phyloP scores from a whole-genome alignment of 53 echinoderm and acorn worm genomes.

The Arbacia lixula region DNA sequence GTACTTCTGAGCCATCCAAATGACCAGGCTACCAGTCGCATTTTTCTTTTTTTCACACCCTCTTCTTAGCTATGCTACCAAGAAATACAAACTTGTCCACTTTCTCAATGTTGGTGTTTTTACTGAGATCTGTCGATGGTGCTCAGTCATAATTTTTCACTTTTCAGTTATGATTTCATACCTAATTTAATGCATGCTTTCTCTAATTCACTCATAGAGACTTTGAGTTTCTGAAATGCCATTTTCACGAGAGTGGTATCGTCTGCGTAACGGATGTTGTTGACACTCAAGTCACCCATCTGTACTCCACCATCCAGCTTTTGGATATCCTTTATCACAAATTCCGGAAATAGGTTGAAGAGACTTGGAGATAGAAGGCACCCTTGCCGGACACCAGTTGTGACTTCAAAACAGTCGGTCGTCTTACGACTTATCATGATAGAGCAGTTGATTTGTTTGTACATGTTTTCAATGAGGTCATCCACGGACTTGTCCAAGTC shows the following conservation, averaged over 20 bases:
- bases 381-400: not conserved
- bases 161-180: not conserved
- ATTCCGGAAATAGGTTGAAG: not conserved
- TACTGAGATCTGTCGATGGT: not conserved
- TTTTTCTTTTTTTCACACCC: not conserved
- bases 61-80: not conserved
- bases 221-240: not conserved
- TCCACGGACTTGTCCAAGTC: not conserved
- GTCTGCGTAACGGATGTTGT: not conserved
- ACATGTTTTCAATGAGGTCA: not conserved
- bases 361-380: not conserved
- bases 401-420: not conserved
- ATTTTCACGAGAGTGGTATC: not conserved
- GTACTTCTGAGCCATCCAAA: conserved; percentile 7
- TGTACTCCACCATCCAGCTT: not conserved
- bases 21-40: not conserved
- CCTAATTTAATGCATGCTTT: not conserved
- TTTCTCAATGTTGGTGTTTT: not conserved
- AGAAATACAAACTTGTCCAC: too few species aligned
- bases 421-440: not conserved
- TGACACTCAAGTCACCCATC: not conserved
- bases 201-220: not conserved
- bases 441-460: not conserved
- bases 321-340: not conserved
- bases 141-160: not conserved